phyloP scores from a whole-genome alignment of 2,113 vertebrate species.

The Steatornis caripensis region DNA sequence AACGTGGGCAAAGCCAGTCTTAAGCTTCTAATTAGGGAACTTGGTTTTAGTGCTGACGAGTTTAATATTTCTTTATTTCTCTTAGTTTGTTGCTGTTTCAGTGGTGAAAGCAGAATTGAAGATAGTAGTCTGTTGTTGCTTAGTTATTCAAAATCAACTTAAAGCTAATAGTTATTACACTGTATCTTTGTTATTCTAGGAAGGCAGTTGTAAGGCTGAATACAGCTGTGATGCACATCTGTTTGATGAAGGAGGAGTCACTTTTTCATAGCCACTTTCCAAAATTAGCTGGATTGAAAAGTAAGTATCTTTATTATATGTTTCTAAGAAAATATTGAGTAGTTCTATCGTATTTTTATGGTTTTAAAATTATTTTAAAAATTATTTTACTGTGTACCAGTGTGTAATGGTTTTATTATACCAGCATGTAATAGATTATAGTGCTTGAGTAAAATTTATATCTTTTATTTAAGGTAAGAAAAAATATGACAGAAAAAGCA shows the following conservation, averaged over 20 bases:
- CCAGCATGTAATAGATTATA: neutral
- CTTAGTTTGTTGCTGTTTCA: neutral
- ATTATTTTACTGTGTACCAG: neutral
- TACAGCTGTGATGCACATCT: neutral
- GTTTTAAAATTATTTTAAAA: too few relatives aligned
- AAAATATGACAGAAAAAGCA: neutral
- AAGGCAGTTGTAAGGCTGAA: neutral
- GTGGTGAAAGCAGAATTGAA: neutral
- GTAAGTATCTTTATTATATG: neutral
- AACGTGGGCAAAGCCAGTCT: neutral
- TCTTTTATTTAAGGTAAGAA: slow-evolving; percentile 5
- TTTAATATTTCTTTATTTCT: neutral
- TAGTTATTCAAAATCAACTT: neutral
- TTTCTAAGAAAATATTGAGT: neutral
- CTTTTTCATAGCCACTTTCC: neutral
- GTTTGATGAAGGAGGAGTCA: neutral
- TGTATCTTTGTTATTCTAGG: neutral
- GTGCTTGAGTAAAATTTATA: neutral
- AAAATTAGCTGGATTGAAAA: neutral
- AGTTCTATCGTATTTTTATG: neutral
- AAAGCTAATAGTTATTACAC: neutral
- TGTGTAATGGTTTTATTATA: rapidly evolving
- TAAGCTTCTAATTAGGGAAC: neutral
- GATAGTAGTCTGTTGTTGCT: rapidly evolving
- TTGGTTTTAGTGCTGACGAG: neutral